phyloP scores from a whole-genome alignment of 2,113 vertebrate genomes.

The Zeus faber region DNA sequence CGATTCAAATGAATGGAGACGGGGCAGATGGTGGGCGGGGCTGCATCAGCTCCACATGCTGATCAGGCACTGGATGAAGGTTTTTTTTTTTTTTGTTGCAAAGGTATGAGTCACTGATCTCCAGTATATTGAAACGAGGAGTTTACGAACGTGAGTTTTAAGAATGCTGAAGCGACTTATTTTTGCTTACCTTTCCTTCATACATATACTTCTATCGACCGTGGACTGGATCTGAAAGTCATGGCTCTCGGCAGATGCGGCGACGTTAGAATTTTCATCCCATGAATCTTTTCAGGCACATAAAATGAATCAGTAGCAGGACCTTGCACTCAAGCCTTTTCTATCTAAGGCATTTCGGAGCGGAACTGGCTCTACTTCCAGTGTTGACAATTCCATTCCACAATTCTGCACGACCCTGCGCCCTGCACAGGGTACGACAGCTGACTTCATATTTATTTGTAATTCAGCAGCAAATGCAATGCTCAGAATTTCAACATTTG shows the following conservation, averaged over 20 bases:
- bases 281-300: slow-evolving; percentile 45
- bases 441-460: slow-evolving; percentile 31
- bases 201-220: too few relatives aligned
- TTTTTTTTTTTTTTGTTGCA: too few relatives aligned
- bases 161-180: too few relatives aligned
- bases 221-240: too few relatives aligned
- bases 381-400: slow-evolving; percentile 34
- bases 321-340: slow-evolving; percentile 25
- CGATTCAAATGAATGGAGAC: slow-evolving; percentile 16
- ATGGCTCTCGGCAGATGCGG: too few relatives aligned
- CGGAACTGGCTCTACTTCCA: slow-evolving; percentile 47
- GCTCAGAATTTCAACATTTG: slow-evolving; percentile 56
- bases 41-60: slow-evolving; percentile 26
- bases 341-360: slow-evolving; percentile 51
- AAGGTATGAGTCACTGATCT: too few relatives aligned
- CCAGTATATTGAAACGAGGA: too few relatives aligned
- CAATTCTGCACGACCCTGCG: slow-evolving; percentile 24
- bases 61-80: slow-evolving; percentile 50
- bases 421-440: slow-evolving; percentile 34
- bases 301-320: slow-evolving; percentile 36
- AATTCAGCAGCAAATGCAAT: slow-evolving; percentile 58
- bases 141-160: too few relatives aligned
- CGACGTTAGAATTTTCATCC: slow-evolving; percentile 23
- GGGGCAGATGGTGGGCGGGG: slow-evolving; percentile 20
- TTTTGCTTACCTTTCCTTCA: too few relatives aligned